These are phyloP conservation scores for Aphis gossypii DNA, from an alignment of 1,140 invertebrate genomes.

Conservation along the genomic window DNA sequence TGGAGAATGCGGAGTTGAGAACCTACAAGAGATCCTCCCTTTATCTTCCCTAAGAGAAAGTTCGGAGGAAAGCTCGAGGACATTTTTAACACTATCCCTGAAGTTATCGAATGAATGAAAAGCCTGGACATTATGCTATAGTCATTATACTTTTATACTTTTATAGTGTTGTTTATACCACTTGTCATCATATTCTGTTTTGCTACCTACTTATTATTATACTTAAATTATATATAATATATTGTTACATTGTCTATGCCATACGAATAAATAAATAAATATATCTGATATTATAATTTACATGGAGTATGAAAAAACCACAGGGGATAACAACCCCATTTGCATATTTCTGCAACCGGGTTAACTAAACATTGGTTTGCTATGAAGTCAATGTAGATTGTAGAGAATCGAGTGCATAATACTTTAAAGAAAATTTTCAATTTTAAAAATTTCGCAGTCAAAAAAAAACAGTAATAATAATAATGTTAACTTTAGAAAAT, in stretches of 20 bases:
- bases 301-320: neutral
- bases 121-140: constrained; percentile 40
- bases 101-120: neutral
- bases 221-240: too few species aligned
- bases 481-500: neutral
- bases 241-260: too few species aligned
- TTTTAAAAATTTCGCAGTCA: too few species aligned
- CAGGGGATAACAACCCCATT: neutral
- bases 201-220: too few species aligned
- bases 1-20: too few species aligned
- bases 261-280: too few species aligned
- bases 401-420: too few species aligned
- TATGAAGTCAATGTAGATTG: neutral
- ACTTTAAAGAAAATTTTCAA: neutral
- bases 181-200: neutral
- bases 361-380: neutral
- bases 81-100: too few species aligned
- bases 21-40: too few species aligned
- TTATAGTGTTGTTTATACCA: constrained; percentile 15
- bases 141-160: neutral
- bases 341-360: neutral
- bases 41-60: too few species aligned
- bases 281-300: neutral
- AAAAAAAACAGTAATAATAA: too few species aligned
- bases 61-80: too few species aligned